phyloP scores from a whole-genome alignment of 1,140 invertebrate species.

The Leptonema lineaticorne region DNA sequence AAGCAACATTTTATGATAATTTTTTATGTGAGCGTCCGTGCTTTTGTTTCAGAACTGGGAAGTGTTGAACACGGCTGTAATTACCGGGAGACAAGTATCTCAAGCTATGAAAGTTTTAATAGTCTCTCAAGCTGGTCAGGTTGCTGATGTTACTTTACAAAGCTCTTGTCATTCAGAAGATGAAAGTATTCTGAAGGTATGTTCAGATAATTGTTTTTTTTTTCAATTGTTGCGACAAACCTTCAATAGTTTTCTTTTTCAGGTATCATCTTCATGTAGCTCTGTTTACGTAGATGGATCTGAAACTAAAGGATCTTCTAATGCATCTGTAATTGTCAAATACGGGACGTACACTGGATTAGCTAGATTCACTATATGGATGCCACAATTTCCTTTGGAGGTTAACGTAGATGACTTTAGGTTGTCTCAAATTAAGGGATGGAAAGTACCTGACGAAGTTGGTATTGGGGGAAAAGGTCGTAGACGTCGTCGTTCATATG shows the following conservation, averaged over 20 bases:
- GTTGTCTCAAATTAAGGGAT: conserved; percentile 74
- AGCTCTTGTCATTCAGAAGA: conserved; percentile 93
- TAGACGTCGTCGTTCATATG: conserved; percentile 47
- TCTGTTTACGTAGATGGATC: conserved; percentile 96
- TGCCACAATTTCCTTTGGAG: conserved; percentile 91
- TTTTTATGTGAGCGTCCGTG: too few species aligned
- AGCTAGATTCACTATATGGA: conserved; percentile 92
- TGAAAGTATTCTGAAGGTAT: conserved; percentile 93
- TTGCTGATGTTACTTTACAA: conserved; percentile 93
- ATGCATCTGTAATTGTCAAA: conserved; percentile 91
- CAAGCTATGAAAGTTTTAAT: conserved; percentile 95
- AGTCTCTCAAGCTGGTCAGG: conserved; percentile 88
- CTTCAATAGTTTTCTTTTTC: conserved; percentile 31
- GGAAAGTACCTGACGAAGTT: conserved; percentile 81
- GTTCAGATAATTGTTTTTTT: conserved; percentile 30
- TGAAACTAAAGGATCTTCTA: conserved; percentile 91
- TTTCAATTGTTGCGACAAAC: neutral
- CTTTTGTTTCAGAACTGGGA: conserved; percentile 84
- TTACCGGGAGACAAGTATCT: conserved; percentile 91
- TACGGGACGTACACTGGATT: conserved; percentile 89
- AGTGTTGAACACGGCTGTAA: conserved; percentile 92
- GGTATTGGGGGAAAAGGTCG: conserved; percentile 51
- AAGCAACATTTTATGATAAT: too few species aligned
- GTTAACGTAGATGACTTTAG: conserved; percentile 85
- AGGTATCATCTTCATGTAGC: conserved; percentile 95